Percentiles rank a stretch among this genome's conserved stretches.
These are phyloP conservation scores for Monarcha castaneiventris DNA, from an alignment of 2,113 vertebrate species.

Conservation along the genomic window DNA sequence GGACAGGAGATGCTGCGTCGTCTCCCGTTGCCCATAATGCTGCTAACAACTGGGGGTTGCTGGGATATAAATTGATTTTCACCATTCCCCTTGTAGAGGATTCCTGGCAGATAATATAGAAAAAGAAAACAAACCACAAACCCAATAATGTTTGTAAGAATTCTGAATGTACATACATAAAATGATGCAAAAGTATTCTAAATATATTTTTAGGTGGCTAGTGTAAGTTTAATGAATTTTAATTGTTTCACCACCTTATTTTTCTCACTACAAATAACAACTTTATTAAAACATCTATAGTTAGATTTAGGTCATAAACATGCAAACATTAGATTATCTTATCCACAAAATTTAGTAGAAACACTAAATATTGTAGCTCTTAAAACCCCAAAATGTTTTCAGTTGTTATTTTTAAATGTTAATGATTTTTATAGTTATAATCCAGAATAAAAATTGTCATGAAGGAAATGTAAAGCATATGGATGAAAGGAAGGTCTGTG, in stretches of 20 bases:
- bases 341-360: not conserved
- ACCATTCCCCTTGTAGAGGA: slow-evolving; percentile 95
- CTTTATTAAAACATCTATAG: not conserved
- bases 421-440: not conserved
- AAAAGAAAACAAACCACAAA: not conserved
- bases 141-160: not conserved
- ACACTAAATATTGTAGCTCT: not conserved
- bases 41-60: slow-evolving; percentile 91
- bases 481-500: not conserved
- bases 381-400: not conserved
- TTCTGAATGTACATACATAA: not conserved
- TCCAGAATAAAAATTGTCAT: not conserved
- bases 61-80: slow-evolving; percentile 98
- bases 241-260: not conserved
- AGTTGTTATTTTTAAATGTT: not conserved
- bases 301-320: not conserved
- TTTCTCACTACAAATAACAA: not conserved
- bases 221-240: not conserved
- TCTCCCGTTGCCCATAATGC: slow-evolving; percentile 96
- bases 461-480: not conserved
- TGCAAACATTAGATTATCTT: not conserved
- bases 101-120: slow-evolving; percentile 74
- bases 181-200: not conserved
- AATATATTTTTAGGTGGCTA: not conserved
- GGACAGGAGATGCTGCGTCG: slow-evolving; percentile 97